Evolutionary conservation across 2,888 invertebrate genomes (phyloP).

Genomic region (Phasia obesa): DNA sequence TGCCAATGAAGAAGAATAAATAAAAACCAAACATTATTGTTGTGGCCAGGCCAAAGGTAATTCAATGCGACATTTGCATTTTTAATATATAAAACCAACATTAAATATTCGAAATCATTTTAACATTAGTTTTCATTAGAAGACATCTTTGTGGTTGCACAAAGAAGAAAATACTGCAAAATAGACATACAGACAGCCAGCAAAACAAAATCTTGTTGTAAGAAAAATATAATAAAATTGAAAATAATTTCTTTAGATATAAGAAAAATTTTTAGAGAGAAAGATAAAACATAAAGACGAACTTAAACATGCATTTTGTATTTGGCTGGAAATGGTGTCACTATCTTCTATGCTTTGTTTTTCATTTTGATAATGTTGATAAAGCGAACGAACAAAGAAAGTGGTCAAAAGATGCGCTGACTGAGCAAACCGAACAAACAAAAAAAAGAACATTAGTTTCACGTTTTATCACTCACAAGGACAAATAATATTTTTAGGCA

Average conservation of each 20-base stretch:
- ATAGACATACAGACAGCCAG: constrained; percentile 5
- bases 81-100: constrained; percentile 78
- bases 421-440: constrained; percentile 61
- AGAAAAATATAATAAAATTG: constrained; percentile 44
- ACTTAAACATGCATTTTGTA: constrained; percentile 62
- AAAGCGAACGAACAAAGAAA: constrained; percentile 40
- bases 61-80: constrained; percentile 79
- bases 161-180: not conserved
- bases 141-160: constrained; percentile 15
- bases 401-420: constrained; percentile 59
- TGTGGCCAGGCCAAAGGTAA: constrained; percentile 65
- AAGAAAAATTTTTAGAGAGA: constrained; percentile 21
- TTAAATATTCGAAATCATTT: constrained; percentile 44
- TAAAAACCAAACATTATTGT: constrained; percentile 76
- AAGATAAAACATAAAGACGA: constrained; percentile 52
- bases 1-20: constrained; percentile 30
- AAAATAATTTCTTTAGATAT: constrained; percentile 45
- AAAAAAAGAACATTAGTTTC: not conserved
- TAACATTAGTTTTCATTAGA: constrained; percentile 48
- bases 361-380: constrained; percentile 59
- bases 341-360: constrained; percentile 75
- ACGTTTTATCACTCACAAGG: constrained; percentile 66
- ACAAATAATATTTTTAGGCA: constrained; percentile 60
- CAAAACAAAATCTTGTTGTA: constrained; percentile 17
- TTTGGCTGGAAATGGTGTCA: constrained; percentile 76